Conservation (phyloP, 2,113 vertebrate species). For the Corvus cornix region DNA sequence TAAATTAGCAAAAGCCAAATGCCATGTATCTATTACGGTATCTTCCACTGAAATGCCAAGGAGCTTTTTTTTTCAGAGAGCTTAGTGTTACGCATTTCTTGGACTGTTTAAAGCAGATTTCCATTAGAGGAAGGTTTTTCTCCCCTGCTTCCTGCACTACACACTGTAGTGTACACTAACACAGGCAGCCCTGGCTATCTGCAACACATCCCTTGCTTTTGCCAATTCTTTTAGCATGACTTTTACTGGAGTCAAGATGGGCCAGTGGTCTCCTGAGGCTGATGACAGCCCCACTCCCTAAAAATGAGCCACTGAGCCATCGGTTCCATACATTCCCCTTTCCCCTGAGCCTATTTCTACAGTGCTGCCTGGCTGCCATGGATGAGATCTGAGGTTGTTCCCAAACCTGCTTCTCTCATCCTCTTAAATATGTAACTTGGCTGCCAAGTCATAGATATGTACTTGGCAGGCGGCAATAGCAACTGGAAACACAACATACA, state of each 20-base stretch:
- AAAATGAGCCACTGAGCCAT: neutral
- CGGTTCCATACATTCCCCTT: neutral
- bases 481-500: conserved; percentile 51
- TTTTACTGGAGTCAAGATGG: neutral
- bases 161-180: neutral
- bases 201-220: neutral
- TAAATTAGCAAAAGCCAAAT: neutral
- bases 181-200: neutral
- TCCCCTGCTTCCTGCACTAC: neutral
- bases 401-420: conserved; percentile 46
- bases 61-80: neutral
- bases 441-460: conserved; percentile 53
- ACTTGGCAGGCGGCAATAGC: conserved; percentile 53
- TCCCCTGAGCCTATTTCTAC: neutral
- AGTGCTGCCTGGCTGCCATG: neutral
- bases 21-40: neutral
- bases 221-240: neutral
- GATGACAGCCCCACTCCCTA: neutral
- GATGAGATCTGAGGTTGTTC: conserved; percentile 7
- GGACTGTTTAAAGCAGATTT: neutral
- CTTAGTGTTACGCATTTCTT: neutral
- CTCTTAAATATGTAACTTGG: conserved; percentile 44
- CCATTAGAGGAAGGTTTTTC: neutral
- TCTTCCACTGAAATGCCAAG: neutral
- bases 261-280: neutral